Evolutionary conservation across 2,888 invertebrate genomes (phyloP).

Genomic region (Alsophila aescularia): DNA sequence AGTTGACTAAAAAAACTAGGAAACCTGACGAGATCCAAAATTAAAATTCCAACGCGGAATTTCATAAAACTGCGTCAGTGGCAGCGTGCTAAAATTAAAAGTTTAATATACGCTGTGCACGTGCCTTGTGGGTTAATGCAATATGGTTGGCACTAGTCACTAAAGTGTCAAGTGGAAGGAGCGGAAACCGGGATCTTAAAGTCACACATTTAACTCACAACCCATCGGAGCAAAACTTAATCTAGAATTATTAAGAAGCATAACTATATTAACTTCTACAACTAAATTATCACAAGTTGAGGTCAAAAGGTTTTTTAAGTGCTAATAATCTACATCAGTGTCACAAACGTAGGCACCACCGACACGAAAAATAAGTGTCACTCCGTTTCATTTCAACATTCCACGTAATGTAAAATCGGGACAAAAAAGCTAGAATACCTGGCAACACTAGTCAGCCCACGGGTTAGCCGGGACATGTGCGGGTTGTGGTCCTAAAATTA

Average conservation of each 20-base stretch:
- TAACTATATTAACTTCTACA: too few relatives aligned
- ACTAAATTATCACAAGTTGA: too few relatives aligned
- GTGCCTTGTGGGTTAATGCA: constrained; percentile 8
- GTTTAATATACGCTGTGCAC: constrained; percentile 10
- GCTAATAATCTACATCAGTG: too few relatives aligned
- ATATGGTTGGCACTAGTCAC: constrained; percentile 8
- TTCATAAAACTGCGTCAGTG: not conserved
- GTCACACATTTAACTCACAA: too few relatives aligned
- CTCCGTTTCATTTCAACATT: too few relatives aligned
- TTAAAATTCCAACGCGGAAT: not conserved
- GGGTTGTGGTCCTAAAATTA: not conserved
- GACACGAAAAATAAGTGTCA: too few relatives aligned
- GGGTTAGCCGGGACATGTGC: constrained; percentile 3
- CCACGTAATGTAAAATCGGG: too few relatives aligned
- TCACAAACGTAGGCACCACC: too few relatives aligned
- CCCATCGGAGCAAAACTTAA: too few relatives aligned
- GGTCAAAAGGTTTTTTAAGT: too few relatives aligned
- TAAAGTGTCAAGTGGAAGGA: too few relatives aligned
- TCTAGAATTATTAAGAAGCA: too few relatives aligned
- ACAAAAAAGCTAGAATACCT: constrained; percentile 1
- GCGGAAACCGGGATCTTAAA: not conserved
- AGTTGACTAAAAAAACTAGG: not conserved
- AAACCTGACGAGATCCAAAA: not conserved
- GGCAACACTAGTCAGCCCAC: not conserved
- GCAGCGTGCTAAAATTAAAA: constrained; percentile 9